Conservation (phyloP, 2,797 vertebrate species). For the Threskiornis aethiopicus region DNA sequence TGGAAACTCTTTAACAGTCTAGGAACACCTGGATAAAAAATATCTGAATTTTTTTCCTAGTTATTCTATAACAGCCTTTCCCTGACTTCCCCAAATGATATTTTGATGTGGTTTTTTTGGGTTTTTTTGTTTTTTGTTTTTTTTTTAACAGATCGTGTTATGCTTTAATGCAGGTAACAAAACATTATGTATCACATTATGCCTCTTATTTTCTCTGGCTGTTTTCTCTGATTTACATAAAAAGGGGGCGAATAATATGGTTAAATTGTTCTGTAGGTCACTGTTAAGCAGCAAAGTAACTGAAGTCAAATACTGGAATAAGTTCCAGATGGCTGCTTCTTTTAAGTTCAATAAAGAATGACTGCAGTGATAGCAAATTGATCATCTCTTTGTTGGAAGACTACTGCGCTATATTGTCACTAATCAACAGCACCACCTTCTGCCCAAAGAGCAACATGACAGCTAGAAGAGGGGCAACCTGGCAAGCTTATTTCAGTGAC, state of each 20-base stretch:
- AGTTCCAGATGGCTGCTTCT: slow-evolving; percentile 58
- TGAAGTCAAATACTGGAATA: slow-evolving; percentile 59
- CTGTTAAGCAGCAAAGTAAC: slow-evolving; percentile 56
- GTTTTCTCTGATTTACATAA: slow-evolving; percentile 56
- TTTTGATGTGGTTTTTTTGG: neutral
- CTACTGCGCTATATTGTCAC: neutral
- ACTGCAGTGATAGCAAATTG: slow-evolving; percentile 23
- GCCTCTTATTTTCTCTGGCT: neutral
- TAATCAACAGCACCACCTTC: slow-evolving; percentile 78
- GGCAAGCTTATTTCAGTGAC: neutral
- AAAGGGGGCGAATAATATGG: neutral
- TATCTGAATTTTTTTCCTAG: neutral
- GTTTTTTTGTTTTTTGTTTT: neutral
- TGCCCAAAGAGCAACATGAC: neutral
- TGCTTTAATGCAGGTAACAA: neutral
- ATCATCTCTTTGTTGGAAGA: slow-evolving; percentile 14
- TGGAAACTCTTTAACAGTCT: neutral
- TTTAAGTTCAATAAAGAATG: slow-evolving; percentile 44
- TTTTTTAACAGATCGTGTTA: neutral
- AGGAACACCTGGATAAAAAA: neutral
- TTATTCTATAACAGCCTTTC: neutral
- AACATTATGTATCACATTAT: neutral
- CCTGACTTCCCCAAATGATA: neutral
- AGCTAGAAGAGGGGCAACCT: neutral
- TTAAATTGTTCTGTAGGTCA: slow-evolving; percentile 33